Evolutionary conservation across 30 jellyfish, hydroid and myxozoan species (phyloP).

Genomic region (Pelagia noctiluca): DNA sequence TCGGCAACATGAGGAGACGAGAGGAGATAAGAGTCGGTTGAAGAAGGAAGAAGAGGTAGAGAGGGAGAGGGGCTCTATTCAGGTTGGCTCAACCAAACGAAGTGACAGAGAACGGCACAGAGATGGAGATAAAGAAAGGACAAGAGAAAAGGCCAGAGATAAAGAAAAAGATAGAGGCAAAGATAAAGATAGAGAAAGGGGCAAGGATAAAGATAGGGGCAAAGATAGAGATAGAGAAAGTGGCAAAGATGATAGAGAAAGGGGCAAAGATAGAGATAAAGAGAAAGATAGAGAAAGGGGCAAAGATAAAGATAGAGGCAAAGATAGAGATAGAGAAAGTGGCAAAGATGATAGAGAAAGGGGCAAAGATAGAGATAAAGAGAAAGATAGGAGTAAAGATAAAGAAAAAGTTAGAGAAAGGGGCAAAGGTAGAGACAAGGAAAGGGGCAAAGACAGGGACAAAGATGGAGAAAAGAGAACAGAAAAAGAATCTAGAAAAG

Average conservation of each 20-base stretch:
- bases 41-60: conserved; percentile 18
- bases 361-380: conserved; percentile 33
- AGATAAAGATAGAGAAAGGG: conserved; percentile 25
- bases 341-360: background rate
- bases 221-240: conserved; percentile 29
- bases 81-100: conserved; percentile 38
- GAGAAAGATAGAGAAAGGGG: conserved; percentile 15
- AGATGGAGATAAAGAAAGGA: background rate
- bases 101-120: conserved; percentile 17
- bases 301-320: conserved; percentile 18
- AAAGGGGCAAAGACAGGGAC: background rate
- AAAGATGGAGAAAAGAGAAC: background rate
- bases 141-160: background rate
- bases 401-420: background rate
- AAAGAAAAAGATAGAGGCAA: background rate
- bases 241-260: conserved; percentile 7
- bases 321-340: conserved; percentile 28
- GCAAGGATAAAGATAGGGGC: conserved; percentile 6
- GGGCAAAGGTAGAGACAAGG: conserved; percentile 2
- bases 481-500: background rate
- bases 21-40: conserved; percentile 37
- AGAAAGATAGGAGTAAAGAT: background rate
- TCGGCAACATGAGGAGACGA: conserved; percentile 30
- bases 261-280: conserved; percentile 14
- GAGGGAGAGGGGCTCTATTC: conserved; percentile 28